Percentiles rank a stretch among this genome's conserved stretches.
phyloP scores from a whole-genome alignment of 2,888 invertebrate genomes.

The Cryptophagus acutangulus region DNA sequence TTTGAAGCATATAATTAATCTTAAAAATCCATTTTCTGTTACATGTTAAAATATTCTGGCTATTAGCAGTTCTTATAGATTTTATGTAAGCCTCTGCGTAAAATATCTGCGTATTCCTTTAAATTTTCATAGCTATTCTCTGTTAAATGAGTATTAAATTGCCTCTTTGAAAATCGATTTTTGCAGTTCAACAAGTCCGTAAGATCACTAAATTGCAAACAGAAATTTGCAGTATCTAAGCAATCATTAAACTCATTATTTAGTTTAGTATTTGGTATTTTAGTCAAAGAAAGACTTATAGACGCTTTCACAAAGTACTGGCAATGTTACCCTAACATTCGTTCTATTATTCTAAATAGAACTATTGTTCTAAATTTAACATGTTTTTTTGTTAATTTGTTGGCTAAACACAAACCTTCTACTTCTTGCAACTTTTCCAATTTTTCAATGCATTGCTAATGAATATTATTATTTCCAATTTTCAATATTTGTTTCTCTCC shows the following conservation, averaged over 20 bases:
- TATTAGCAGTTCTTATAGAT: neutral
- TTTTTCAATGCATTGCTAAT: conserved; percentile 4
- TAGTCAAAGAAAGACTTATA: conserved; percentile 16
- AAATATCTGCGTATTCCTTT: neutral
- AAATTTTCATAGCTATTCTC: neutral
- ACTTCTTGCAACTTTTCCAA: conserved; percentile 6
- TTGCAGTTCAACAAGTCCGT: conserved; percentile 31
- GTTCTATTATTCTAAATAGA: conserved; percentile 18
- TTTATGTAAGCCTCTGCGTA: neutral
- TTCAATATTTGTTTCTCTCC: neutral
- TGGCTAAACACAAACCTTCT: neutral
- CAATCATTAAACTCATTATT: conserved; percentile 5
- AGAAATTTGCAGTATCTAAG: conserved; percentile 19
- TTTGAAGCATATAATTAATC: conserved; percentile 19
- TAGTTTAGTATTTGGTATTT: conserved; percentile 9
- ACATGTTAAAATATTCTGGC: conserved; percentile 9
- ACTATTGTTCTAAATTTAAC: conserved; percentile 14
- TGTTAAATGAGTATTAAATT: neutral
- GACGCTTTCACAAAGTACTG: conserved; percentile 18
- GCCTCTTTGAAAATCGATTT: conserved; percentile 9
- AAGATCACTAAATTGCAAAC: conserved; percentile 22
- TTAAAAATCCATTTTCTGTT: conserved; percentile 22
- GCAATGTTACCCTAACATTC: conserved; percentile 20
- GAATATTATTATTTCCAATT: neutral
- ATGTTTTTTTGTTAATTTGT: conserved; percentile 13